Conservation (phyloP, 2,888 invertebrate species). For the Alloplasta piceator region DNA sequence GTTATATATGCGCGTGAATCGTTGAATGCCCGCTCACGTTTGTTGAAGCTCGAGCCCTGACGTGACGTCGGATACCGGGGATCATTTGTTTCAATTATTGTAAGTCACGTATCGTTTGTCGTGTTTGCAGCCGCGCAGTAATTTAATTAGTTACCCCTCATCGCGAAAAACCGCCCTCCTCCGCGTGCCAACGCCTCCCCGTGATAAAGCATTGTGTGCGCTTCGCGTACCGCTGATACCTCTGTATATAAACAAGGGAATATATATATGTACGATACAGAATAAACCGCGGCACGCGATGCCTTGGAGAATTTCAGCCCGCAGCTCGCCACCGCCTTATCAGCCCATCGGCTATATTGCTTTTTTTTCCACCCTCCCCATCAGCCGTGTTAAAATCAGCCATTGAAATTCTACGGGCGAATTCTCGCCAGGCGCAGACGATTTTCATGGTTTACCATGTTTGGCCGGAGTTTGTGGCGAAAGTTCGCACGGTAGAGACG, state of each 20-base stretch:
- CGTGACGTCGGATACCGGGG: conserved; percentile 71
- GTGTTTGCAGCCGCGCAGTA: conserved; percentile 70
- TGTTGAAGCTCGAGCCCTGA: conserved; percentile 59
- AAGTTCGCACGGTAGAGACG: not conserved
- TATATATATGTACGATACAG: conserved; percentile 29
- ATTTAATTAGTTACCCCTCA: conserved; percentile 74
- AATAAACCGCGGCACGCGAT: conserved; percentile 65
- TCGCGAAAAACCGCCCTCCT: conserved; percentile 48
- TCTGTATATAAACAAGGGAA: conserved; percentile 6
- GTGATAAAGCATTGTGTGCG: conserved; percentile 70
- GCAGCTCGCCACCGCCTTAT: conserved; percentile 43
- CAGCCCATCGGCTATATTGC: conserved; percentile 31
- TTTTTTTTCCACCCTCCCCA: conserved; percentile 10
- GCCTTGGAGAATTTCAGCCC: conserved; percentile 62
- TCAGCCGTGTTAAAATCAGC: not conserved
- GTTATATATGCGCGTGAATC: conserved; percentile 53
- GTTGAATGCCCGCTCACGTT: conserved; percentile 67
- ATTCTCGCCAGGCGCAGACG: not conserved
- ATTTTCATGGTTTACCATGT: not conserved
- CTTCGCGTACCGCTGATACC: conserved; percentile 56
- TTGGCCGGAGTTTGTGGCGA: not conserved
- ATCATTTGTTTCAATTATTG: conserved; percentile 80
- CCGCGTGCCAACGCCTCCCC: conserved; percentile 63
- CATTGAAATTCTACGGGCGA: conserved; percentile 25
- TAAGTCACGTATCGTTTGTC: conserved; percentile 79